Conservation (phyloP, 2,888 invertebrate genomes). For the Tanypteryx hageni region DNA sequence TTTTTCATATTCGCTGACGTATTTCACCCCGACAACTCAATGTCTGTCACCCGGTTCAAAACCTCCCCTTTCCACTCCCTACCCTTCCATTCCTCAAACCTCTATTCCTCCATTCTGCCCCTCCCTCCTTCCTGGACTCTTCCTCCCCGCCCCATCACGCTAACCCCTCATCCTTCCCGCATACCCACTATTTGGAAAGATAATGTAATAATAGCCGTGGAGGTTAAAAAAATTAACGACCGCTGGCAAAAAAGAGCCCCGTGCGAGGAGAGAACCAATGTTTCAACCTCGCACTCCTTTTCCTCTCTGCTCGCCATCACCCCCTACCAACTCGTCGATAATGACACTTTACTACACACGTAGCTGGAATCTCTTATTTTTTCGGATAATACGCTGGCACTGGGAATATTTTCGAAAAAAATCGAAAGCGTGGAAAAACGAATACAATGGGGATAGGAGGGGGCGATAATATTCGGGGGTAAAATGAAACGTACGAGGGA, state of each 20-base stretch:
- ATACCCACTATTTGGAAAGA: conserved; percentile 48
- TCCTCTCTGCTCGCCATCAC: not conserved
- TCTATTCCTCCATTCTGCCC: not conserved
- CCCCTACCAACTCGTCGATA: conserved; percentile 2
- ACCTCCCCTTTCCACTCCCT: not conserved
- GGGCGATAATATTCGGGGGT: not conserved
- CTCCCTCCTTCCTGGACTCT: not conserved
- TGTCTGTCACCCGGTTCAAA: conserved; percentile 47
- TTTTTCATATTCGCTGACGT: conserved; percentile 62
- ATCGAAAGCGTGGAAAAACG: not conserved
- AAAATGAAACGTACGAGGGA: conserved; percentile 33
- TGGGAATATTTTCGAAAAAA: conserved; percentile 55
- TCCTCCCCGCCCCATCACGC: not conserved
- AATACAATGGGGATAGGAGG: not conserved
- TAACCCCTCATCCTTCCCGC: not conserved
- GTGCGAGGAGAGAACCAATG: conserved; percentile 46
- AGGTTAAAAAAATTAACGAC: conserved; percentile 48
- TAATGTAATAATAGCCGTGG: conserved; percentile 56
- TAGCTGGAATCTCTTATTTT: not conserved
- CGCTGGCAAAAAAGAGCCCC: not conserved
- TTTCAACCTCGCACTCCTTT: not conserved
- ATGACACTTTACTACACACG: conserved; percentile 35
- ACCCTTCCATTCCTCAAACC: not conserved
- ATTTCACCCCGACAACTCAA: conserved; percentile 59
- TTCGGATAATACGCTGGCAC: conserved; percentile 31